Evolutionary conservation across 2,888 invertebrate species (phyloP), one percentile per base, ranked within the genome.

Genomic region (Phyllotreta striolata): DNA sequence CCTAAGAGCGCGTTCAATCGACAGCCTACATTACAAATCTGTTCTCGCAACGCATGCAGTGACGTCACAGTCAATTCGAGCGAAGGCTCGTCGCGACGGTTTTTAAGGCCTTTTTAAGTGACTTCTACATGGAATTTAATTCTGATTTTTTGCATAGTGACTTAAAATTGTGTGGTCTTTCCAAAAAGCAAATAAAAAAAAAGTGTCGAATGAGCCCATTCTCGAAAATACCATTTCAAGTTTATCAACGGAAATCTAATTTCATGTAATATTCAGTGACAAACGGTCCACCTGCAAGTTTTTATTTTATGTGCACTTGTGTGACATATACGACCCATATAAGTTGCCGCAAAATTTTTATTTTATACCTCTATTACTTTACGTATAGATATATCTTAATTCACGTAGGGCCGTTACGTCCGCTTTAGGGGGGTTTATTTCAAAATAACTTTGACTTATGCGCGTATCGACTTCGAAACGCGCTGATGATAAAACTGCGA

Each of bases 281-380:
- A 60, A 54, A 43, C 64, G 44, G 66, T 58, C 55, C 68, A 67
- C 68, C 67, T 70, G 63, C 68, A n/a, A n/a, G 43, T 37, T 69
- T 70, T 63, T 69, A 66, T 67, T 72, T 71, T 71, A 69, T 70
- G 68, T 69, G 59, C 64, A 66, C 64, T 68, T 71, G 67, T 73
- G 70, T 52, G 54, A 68, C 71, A 70, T 71, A 73, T 73, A 72
- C 69, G 71, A 72, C 67, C 73, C 63, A 70, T 71, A 68, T 68
- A 66, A 24, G 67, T 64, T 63, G 65, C 64, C 54, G 60, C 64
- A 68, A 65, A 68, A 67, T 65, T 69, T 68, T 67, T 63, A 69
- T 67, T 70, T 66, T 66, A 70, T 70, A 14, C 43, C 34, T 46
- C 67, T 70, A 70, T 67, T 66, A 66, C 69, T 67, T 66, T 67